A percentile compares a stretch with the other conserved stretches of the same genome.
phyloP scores from a whole-genome alignment of 1,140 invertebrate species.

The Pollicipes pollicipes region DNA sequence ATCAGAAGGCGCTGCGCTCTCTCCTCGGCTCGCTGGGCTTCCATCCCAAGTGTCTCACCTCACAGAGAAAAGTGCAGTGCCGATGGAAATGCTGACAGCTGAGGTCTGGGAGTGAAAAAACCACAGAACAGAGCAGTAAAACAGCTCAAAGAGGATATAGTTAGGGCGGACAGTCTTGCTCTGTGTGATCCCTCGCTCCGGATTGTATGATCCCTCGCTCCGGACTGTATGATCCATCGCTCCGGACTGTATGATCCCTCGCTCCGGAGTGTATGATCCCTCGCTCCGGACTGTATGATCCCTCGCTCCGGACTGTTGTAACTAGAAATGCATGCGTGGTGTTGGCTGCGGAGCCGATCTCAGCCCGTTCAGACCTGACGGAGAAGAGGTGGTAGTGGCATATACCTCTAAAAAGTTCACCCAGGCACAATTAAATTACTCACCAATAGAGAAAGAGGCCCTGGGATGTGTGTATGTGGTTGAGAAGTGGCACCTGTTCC shows the following conservation, averaged over 20 bases:
- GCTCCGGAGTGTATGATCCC: not conserved
- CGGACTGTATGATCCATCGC: not conserved
- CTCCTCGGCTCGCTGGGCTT: not conserved
- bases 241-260: not conserved
- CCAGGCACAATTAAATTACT: not conserved
- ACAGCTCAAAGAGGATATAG: not conserved
- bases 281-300: not conserved
- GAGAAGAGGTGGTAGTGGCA: not conserved
- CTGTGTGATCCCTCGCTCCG: not conserved
- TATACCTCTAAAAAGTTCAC: not conserved
- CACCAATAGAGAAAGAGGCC: not conserved
- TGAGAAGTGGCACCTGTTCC: not conserved
- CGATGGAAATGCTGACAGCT: not conserved
- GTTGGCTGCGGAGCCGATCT: not conserved
- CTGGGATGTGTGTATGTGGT: not conserved
- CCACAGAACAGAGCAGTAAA: not conserved
- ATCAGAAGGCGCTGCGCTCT: not conserved
- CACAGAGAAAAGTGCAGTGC: not conserved
- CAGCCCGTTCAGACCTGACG: not conserved
- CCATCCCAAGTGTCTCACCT: not conserved
- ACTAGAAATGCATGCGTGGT: not conserved
- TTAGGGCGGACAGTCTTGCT: not conserved
- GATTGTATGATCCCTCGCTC: not conserved
- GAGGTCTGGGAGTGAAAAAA: not conserved
- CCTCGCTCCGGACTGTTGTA: not conserved